These are phyloP conservation scores for Diarsia dahlii DNA, from an alignment of 2,888 invertebrate genomes.

Conservation along the genomic window DNA sequence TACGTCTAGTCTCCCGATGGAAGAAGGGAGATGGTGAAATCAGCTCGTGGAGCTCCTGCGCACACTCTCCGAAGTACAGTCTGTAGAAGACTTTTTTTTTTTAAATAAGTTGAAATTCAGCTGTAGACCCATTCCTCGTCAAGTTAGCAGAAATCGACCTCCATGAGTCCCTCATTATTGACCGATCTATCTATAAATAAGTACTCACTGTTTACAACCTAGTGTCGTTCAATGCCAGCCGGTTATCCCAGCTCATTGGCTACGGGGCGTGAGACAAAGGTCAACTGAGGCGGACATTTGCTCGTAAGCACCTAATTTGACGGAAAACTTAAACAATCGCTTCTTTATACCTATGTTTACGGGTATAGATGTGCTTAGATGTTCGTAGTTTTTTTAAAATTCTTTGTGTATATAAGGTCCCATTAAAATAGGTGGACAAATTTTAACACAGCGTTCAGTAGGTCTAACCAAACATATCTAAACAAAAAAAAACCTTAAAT, in stretches of 20 bases:
- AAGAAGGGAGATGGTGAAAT: too few relatives aligned
- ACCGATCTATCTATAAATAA: constrained; percentile 49
- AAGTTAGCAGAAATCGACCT: constrained; percentile 11
- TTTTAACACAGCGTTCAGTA: too few relatives aligned
- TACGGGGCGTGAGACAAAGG: constrained; percentile 55
- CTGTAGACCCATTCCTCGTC: neutral
- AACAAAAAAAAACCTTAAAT: too few relatives aligned
- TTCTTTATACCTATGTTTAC: constrained; percentile 21
- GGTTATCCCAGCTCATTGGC: constrained; percentile 58
- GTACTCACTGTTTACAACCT: constrained; percentile 43
- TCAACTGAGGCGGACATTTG: constrained; percentile 62
- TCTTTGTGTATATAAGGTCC: too few relatives aligned
- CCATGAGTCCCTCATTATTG: constrained; percentile 27
- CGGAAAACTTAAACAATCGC: constrained; percentile 65
- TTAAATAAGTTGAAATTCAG: neutral
- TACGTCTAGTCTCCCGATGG: too few relatives aligned
- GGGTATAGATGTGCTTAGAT: neutral
- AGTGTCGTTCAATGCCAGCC: constrained; percentile 59
- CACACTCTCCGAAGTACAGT: too few relatives aligned
- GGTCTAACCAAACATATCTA: too few relatives aligned
- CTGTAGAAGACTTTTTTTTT: too few relatives aligned
- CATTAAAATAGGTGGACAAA: too few relatives aligned
- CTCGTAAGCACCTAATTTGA: constrained; percentile 64
- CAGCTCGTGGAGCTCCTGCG: too few relatives aligned
- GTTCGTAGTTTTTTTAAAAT: neutral